These are phyloP conservation scores for Morelia viridis DNA, from an alignment of 2,797 vertebrate genomes.

Conservation along the genomic window DNA sequence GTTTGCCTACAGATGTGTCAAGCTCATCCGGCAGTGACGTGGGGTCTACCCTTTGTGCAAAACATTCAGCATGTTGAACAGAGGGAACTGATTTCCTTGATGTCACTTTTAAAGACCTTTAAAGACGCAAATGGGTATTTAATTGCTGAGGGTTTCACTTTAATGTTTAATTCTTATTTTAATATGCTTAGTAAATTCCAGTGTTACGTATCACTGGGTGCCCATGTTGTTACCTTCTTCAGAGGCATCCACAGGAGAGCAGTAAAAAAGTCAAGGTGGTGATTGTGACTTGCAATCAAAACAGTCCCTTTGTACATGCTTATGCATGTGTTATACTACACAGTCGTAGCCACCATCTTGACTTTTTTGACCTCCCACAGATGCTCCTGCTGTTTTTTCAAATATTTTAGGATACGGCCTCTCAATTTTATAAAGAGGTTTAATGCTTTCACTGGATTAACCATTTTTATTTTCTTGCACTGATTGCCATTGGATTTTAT, in stretches of 20 bases:
- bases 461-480: background rate
- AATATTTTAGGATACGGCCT: background rate
- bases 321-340: background rate
- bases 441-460: background rate
- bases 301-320: background rate
- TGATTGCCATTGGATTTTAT: background rate
- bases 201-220: too few relatives aligned
- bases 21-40: background rate
- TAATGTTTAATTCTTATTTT: background rate
- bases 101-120: background rate
- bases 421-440: background rate
- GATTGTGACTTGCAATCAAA: background rate
- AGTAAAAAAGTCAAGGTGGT: background rate
- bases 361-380: background rate
- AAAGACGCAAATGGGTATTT: background rate
- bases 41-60: background rate
- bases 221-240: background rate
- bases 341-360: background rate
- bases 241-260: background rate
- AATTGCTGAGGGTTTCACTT: background rate
- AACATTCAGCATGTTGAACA: background rate
- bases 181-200: background rate
- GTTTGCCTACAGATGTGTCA: background rate
- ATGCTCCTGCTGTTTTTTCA: background rate
- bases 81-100: background rate